Evolutionary conservation across 2,113 vertebrate species (phyloP), one percentile per base, ranked within the genome.

Genomic region (Colossoma macropomum): DNA sequence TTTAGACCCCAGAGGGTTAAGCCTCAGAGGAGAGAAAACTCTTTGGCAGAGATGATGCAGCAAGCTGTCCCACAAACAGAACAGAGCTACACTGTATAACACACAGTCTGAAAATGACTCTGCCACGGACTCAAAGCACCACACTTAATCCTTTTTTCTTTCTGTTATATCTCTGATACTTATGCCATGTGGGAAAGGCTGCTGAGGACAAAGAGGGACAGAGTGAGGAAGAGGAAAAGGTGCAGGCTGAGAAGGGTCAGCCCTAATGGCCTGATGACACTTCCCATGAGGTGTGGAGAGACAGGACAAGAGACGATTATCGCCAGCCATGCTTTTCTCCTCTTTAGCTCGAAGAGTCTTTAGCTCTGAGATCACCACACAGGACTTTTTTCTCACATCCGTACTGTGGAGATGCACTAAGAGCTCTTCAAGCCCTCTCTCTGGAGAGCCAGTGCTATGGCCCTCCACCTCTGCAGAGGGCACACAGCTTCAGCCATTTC

Each of bases 231-330:
- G n/a, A 45, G n/a, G 34, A 38, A 72, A 52, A 75, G 56, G 48
- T 41, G 13, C 25, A 19, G 32, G 34, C 28, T 32, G 50, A 10
- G 30, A 75, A 59, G 30, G 34, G 60, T 63, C 17, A 27, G 50
- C 80, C 70, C 30, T 77, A 66, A 72, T 38, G 66, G 68, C 65
- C 69, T 62, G 80, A 81, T 45, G 63, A 71, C 69, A 79, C 76
- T 82, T 69, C 81, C 52, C 1, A 5, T 19, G 50, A 70, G 77
- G 59, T 19, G 68, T 6, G 59, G 60, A 71, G 77, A 65, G 66
- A 73, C 38, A 72, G 65, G 54, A 63, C 52, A 79, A 81, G 45
- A 63, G 73, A 63, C 66, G 38, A 79, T 82, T 68, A 73, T 79
- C 70, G 38, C 60, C 27, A 66, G 56, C 69, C 9, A 17, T 66